A percentile compares a stretch with the other conserved stretches of the same genome.
Conservation (phyloP, 2,113 vertebrate species). For the Anas platyrhynchos region DNA sequence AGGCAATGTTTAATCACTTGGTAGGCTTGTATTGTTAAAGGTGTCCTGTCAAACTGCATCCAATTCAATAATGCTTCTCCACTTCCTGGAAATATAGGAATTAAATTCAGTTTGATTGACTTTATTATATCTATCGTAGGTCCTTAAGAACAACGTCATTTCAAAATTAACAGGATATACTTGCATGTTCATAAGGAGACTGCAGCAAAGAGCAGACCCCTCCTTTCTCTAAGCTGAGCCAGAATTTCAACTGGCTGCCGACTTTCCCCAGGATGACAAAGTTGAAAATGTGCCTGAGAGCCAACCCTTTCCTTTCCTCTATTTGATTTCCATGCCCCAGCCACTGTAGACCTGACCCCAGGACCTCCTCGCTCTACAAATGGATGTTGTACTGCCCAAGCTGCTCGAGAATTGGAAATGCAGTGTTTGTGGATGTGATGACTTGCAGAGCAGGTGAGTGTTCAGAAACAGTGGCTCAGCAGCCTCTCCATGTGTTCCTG, state of each 20-base stretch:
- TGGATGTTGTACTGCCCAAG: background rate
- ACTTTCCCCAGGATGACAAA: background rate
- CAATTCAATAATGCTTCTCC: background rate
- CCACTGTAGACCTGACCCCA: slow-evolving; percentile 23
- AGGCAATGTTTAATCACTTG: background rate
- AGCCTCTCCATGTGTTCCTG: background rate
- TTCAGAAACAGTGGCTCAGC: background rate
- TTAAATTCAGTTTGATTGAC: background rate
- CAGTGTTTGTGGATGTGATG: slow-evolving; percentile 26
- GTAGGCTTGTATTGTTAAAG: background rate
- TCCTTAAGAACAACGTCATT: background rate
- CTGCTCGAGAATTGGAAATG: slow-evolving; percentile 11
- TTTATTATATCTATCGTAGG: background rate
- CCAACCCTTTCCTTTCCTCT: background rate
- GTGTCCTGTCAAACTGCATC: background rate
- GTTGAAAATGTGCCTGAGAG: slow-evolving; percentile 4
- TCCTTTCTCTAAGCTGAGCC: background rate
- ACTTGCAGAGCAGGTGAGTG: slow-evolving; percentile 13
- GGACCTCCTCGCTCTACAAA: slow-evolving; percentile 45
- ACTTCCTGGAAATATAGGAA: background rate
- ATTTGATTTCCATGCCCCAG: slow-evolving; percentile 15
- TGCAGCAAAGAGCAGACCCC: background rate
- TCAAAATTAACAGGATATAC: background rate
- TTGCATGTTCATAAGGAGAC: background rate
- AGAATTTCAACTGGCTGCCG: background rate